These are phyloP conservation scores for Drepana arcuata DNA, from an alignment of 1,140 invertebrate genomes.

Conservation along the genomic window DNA sequence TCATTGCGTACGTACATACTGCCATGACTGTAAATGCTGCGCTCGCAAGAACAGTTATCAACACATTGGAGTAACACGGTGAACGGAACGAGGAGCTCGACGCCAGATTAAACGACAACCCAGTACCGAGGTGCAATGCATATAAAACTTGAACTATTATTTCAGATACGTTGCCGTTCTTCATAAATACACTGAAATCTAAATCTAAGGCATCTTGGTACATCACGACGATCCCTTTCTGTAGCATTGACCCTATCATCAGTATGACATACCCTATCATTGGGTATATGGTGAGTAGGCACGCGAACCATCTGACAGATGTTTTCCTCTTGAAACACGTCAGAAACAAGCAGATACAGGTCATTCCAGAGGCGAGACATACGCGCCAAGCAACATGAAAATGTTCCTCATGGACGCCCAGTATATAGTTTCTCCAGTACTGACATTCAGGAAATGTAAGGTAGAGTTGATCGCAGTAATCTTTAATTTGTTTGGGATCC, in stretches of 20 bases:
- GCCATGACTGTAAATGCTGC: constrained; percentile 18
- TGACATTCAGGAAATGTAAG: constrained; percentile 49
- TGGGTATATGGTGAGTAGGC: constrained; percentile 23
- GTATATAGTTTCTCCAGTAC: constrained; percentile 35
- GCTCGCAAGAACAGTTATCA: constrained; percentile 28
- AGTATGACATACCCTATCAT: constrained; percentile 25
- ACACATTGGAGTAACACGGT: constrained; percentile 41
- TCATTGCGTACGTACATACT: constrained; percentile 30
- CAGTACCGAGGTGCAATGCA: constrained; percentile 35
- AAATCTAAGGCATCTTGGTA: constrained; percentile 38
- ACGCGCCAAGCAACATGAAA: constrained; percentile 38
- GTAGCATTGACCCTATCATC: constrained; percentile 44
- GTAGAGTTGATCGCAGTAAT: constrained; percentile 35
- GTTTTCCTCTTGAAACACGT: constrained; percentile 33
- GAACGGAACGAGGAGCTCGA: constrained; percentile 34
- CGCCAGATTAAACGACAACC: constrained; percentile 30
- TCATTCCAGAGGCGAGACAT: constrained; percentile 31
- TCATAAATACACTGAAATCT: constrained; percentile 24
- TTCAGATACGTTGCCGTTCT: constrained; percentile 22
- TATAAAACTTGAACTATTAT: constrained; percentile 26
- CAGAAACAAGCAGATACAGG: constrained; percentile 27
- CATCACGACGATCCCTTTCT: constrained; percentile 39
- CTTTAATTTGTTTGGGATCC: too few relatives aligned
- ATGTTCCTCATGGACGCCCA: constrained; percentile 9
- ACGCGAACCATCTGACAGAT: constrained; percentile 28